Percentiles rank a stretch among this genome's conserved stretches.
Evolutionary conservation across 2,113 vertebrate genomes (phyloP).

Genomic region (Corythaixoides concolor): DNA sequence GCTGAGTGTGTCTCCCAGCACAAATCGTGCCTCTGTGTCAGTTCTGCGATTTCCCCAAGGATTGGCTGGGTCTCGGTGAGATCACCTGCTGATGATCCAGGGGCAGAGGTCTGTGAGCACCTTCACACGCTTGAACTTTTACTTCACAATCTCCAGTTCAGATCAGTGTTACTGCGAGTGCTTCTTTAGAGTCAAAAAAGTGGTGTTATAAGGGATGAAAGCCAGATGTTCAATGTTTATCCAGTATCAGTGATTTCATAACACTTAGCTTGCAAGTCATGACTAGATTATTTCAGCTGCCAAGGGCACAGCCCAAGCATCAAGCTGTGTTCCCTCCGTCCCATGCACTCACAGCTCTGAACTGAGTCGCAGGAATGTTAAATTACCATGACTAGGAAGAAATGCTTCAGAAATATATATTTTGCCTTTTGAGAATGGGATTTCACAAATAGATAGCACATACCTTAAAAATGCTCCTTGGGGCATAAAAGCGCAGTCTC

Average conservation of each 20-base stretch:
- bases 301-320: background rate
- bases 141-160: background rate
- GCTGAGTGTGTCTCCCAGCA: background rate
- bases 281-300: constrained; percentile 4
- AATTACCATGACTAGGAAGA: background rate
- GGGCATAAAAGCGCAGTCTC: background rate
- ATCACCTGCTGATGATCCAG: background rate
- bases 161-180: background rate
- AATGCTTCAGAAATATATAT: background rate
- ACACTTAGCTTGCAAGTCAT: constrained; percentile 1
- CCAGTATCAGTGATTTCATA: constrained; percentile 14
- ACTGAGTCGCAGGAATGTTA: background rate
- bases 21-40: rapidly evolving
- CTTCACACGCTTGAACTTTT: background rate
- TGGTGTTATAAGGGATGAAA: background rate
- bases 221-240: constrained; percentile 31
- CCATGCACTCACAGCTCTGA: background rate
- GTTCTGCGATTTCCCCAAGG: background rate
- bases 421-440: background rate
- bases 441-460: background rate
- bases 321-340: background rate
- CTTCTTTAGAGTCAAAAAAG: background rate
- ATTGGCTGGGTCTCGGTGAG: background rate
- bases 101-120: background rate
- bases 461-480: background rate